Evolutionary conservation across 2,888 invertebrate genomes (phyloP), one percentile per base, ranked within the genome.

Genomic region (Drosophila colorata): DNA sequence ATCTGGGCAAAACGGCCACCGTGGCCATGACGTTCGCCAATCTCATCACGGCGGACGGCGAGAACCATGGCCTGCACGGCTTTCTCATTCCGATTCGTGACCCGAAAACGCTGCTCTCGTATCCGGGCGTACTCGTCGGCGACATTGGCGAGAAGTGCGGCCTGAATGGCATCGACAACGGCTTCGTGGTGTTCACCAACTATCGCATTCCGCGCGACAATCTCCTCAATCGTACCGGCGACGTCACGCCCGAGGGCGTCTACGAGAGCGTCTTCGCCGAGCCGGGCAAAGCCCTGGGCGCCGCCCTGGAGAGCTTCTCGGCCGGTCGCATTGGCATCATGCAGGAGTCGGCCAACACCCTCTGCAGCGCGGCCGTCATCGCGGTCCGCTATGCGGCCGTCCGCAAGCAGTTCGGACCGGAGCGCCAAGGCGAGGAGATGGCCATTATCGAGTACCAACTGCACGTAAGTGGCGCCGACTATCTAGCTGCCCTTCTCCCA

Each of bases 141-240:
- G 98, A 98, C 88, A 96, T 98, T 94, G 98, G 98, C 0, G 97
- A 97, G 91, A 98, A 98, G 93, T 94, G 96, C 48, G 98, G 98
- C 8, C 94, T 97, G 51, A 96, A 98, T 90, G 98, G 97, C 4
- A 95, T 98, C 66, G 98, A 98, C 91, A 98, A 98, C 92, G 98
- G 98, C 11, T 98, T 97, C 91, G 94, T 97, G 73, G 94, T 97
- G 93, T 98, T 98, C 93, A 95, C 96, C 90, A 95, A 97, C 84
- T 97, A 97, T 92, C 94, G 96, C 87, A 96, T 98, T 92, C 97
- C 98, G 1, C 94, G 96, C 55, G 96, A 95, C 87, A 96, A 96
- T 91, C 93, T 98, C 0, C 93, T 98, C 56, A 98, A 98, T 92
- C 94, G 96, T 80, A 97, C 96, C 0, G 98, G 97, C 6, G 98